phyloP scores from a whole-genome alignment of 1,140 invertebrate species.

The Drosophila rufa region DNA sequence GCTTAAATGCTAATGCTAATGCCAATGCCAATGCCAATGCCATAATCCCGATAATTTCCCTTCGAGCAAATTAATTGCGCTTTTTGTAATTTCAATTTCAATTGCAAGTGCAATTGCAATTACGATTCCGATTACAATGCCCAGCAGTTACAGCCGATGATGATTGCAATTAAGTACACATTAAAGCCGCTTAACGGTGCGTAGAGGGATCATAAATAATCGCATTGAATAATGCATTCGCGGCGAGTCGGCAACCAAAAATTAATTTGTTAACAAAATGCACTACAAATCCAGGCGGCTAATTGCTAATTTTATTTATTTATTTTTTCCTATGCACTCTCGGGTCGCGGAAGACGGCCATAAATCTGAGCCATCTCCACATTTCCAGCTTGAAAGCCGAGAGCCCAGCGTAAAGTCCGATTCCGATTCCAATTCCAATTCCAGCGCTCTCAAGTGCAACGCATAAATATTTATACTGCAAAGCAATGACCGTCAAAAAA shows the following conservation, averaged over 20 bases:
- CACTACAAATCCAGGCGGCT: constrained; percentile 44
- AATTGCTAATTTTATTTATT: constrained; percentile 32
- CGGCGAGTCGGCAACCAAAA: constrained; percentile 26
- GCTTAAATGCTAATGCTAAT: constrained; percentile 31
- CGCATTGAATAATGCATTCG: constrained; percentile 74
- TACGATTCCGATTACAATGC: constrained; percentile 37
- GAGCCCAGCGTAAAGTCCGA: constrained; percentile 16
- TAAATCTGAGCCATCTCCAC: constrained; percentile 48
- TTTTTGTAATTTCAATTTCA: constrained; percentile 27
- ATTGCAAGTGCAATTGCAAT: constrained; percentile 40
- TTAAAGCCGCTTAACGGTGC: constrained; percentile 61
- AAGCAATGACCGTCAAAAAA: constrained; percentile 66
- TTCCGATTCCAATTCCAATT: constrained; percentile 36
- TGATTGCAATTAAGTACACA: constrained; percentile 55
- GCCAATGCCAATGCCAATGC: constrained; percentile 36
- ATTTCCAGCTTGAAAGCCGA: background rate
- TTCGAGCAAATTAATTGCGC: constrained; percentile 23
- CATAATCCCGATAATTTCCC: constrained; percentile 50
- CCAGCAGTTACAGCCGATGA: constrained; percentile 27
- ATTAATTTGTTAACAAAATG: constrained; percentile 76
- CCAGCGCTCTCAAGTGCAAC: constrained; percentile 77
- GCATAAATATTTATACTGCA: constrained; percentile 76
- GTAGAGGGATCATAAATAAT: constrained; percentile 51
- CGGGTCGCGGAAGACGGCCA: constrained; percentile 68
- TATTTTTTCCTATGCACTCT: constrained; percentile 1